Evolutionary conservation across 2,797 vertebrate species (phyloP).

Genomic region (Pipistrellus pygmaeus): DNA sequence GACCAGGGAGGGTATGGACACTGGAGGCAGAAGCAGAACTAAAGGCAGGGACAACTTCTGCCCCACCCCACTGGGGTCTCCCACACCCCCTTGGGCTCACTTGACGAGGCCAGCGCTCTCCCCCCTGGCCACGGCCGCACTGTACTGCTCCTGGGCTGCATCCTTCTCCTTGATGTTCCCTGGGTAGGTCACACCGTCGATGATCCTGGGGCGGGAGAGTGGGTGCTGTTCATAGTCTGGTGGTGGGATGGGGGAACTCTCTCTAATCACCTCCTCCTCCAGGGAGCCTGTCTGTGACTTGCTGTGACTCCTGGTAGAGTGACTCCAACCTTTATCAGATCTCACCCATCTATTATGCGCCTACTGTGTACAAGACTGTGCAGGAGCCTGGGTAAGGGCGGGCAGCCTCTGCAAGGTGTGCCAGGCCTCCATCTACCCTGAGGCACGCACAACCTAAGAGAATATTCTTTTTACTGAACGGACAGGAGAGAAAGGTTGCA

Average conservation of each 20-base stretch:
- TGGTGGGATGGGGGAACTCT: not conserved
- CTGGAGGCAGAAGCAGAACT: not conserved
- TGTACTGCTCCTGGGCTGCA: constrained; percentile 90
- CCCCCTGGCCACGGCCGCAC: constrained; percentile 87
- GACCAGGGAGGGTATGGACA: not conserved
- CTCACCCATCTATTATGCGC: not conserved
- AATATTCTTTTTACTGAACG: accelerated
- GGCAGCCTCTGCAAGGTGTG: not conserved
- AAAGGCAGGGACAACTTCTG: not conserved
- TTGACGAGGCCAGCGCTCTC: constrained; percentile 92
- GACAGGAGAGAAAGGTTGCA: not conserved
- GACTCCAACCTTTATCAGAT: not conserved
- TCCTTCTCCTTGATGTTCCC: constrained; percentile 92
- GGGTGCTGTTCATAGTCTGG: not conserved
- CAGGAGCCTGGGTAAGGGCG: not conserved
- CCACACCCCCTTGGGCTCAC: constrained; percentile 81
- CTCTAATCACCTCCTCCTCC: not conserved
- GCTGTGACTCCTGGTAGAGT: not conserved
- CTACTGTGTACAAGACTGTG: not conserved
- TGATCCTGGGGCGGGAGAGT: constrained; percentile 86
- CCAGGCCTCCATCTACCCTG: not conserved
- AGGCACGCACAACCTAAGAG: not conserved
- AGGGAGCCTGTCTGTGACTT: not conserved
- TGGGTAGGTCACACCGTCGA: constrained; percentile 90
- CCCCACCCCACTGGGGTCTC: accelerated